Percentiles rank a stretch among this genome's conserved stretches.
Conservation (phyloP, 2,113 vertebrate genomes). For the Cinclus cinclus region DNA sequence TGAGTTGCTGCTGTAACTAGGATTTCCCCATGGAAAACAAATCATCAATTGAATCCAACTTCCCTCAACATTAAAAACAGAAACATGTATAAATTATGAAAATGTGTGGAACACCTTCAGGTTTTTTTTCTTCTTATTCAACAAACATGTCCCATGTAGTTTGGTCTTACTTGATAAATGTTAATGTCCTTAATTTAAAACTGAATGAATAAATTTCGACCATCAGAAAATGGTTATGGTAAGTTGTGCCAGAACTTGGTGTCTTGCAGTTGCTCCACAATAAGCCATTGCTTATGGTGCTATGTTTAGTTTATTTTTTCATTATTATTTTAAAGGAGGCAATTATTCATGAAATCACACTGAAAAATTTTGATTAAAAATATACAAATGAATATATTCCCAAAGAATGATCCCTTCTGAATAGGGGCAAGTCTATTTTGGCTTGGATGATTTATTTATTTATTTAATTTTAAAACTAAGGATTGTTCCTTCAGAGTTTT, state of each 20-base stretch:
- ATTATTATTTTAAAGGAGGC: background rate
- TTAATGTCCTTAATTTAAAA: background rate
- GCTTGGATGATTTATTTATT: background rate
- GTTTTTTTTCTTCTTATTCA: background rate
- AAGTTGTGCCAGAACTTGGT: background rate
- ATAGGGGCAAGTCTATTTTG: background rate
- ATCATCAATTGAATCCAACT: background rate
- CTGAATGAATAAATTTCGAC: background rate
- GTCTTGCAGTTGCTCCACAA: background rate
- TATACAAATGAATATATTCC: background rate
- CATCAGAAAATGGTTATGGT: background rate
- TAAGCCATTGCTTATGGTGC: background rate
- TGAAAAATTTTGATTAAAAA: slow-evolving; percentile 2
- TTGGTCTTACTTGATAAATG: background rate
- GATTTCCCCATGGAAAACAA: slow-evolving; percentile 20
- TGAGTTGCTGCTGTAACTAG: background rate
- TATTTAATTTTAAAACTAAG: background rate
- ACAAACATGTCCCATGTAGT: background rate
- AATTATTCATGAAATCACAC: background rate
- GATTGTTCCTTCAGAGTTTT: slow-evolving; percentile 25
- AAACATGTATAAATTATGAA: slow-evolving; percentile 8
- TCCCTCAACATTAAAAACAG: background rate
- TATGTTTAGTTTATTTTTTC: background rate
- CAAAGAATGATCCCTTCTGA: background rate
- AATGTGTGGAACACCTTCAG: slow-evolving; percentile 2